Conservation (phyloP, 2,888 invertebrate genomes). For the Dromius quadrimaculatus region DNA sequence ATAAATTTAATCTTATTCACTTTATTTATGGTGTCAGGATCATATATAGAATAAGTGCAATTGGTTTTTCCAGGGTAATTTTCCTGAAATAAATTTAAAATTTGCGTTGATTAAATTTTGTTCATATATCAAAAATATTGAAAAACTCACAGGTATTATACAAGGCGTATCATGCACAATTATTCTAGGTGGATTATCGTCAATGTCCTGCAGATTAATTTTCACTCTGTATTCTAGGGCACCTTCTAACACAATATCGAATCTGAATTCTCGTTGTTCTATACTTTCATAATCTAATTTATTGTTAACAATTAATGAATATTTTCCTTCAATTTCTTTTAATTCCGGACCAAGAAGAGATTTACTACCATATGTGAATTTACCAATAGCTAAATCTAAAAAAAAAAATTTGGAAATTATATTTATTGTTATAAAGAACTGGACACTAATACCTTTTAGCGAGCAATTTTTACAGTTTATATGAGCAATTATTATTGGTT, state of each 20-base stretch:
- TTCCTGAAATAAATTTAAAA: conserved; percentile 55
- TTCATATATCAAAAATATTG: conserved; percentile 53
- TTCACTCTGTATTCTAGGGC: conserved; percentile 59
- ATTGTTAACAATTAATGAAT: conserved; percentile 59
- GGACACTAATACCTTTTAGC: background rate
- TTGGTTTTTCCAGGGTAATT: conserved; percentile 55
- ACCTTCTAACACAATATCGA: conserved; percentile 62
- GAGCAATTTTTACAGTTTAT: conserved; percentile 16
- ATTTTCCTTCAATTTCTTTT: background rate
- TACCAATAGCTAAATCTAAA: background rate
- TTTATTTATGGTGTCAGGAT: conserved; percentile 48
- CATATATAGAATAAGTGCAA: conserved; percentile 56
- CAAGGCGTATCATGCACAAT: conserved; percentile 66
- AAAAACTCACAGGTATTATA: conserved; percentile 65
- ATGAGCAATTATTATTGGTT: background rate
- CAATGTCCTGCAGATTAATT: conserved; percentile 68
- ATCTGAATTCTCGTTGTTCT: conserved; percentile 66
- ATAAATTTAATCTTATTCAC: background rate
- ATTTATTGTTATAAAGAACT: background rate
- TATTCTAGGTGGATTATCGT: conserved; percentile 70
- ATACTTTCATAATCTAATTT: conserved; percentile 71
- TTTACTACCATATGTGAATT: conserved; percentile 2
- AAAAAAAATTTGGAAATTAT: background rate
- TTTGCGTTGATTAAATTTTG: conserved; percentile 7
- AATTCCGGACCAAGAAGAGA: conserved; percentile 23